Base-by-base conservation (phyloP, 2,797 vertebrate genomes). In the Malacoctenus gilli region DNA sequence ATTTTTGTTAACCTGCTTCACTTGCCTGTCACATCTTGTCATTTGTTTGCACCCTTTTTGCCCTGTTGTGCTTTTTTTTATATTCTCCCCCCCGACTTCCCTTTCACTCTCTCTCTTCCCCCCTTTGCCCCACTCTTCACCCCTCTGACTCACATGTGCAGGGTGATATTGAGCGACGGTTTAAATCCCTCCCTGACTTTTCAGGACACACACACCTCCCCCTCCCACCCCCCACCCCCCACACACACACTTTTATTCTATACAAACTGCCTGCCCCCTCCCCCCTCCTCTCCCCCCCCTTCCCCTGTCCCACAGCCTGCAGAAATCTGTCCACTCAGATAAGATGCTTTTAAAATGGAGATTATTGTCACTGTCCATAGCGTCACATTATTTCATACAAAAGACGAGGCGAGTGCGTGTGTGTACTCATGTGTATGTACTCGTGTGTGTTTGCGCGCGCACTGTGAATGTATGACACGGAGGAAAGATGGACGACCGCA, bases 251-350 rank as follows among this genome's bases (percentile, higher is more conserved):
- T 72, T 72, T 31, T 60, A 31, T 36, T 73, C 64, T 56, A 72
- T 64, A 69, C 43, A 67, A 59, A 61, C 69, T 53, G 46, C 18
- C 20, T 16, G 15, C 14, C 40, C 9, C 64, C 64, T 53, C 40
- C 9, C 15, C 66, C 49, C 72, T 49, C 63, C 48, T 15, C 20
- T 15, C n/a, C n/a, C 40, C 9, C 15, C 66, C 49, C 72, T 47
- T 62, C 66, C 51, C 51, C 35, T 48, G 73, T 71, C 77, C 83
- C 63, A 87, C 83, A 75, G 89, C 88, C 84, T 49, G 84, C 84
- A 91, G 90, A 84, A 85, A 89, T 82, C 79, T 70, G 76, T 88
- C 82, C 79, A 83, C 84, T 90, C 79, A 70, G 71, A 87, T 90
- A 84, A 87, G 85, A 88, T 89, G 83, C 89, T 90, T 90, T 90